A percentile compares a stretch with the other conserved stretches of the same genome.
These are phyloP conservation scores for Chaenocephalus aceratus DNA, from an alignment of 2,113 vertebrate species.

Conservation along the genomic window DNA sequence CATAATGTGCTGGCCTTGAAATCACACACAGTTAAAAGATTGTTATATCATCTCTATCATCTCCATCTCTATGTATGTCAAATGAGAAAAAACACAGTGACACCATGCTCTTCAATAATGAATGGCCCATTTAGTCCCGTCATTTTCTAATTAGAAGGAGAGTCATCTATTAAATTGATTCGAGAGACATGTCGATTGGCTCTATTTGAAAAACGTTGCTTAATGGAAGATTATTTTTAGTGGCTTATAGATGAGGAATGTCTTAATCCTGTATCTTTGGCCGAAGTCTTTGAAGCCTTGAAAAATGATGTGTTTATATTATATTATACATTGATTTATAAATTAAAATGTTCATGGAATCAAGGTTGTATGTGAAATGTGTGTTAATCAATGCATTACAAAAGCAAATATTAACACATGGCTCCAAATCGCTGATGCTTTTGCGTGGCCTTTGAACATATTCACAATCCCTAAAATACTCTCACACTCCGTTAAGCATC, in stretches of 20 bases:
- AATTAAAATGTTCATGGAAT: not conserved
- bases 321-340: too few species aligned
- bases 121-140: constrained; percentile 4
- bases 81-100: not conserved
- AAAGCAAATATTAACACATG: not conserved
- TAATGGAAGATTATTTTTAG: not conserved
- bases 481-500: not conserved
- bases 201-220: too few species aligned
- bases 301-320: too few species aligned
- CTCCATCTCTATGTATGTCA: not conserved
- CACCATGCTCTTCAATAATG: not conserved
- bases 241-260: not conserved
- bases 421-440: not conserved
- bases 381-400: not conserved
- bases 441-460: not conserved
- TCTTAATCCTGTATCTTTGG: not conserved
- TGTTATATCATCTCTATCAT: not conserved
- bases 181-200: not conserved
- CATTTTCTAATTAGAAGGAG: constrained; percentile 15
- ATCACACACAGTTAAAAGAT: not conserved
- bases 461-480: not conserved
- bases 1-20: too few species aligned
- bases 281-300: not conserved
- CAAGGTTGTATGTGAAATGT: not conserved
- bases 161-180: not conserved